Evolutionary conservation across 2,113 vertebrate species (phyloP).

Genomic region (Mesembrinibis cayennensis): DNA sequence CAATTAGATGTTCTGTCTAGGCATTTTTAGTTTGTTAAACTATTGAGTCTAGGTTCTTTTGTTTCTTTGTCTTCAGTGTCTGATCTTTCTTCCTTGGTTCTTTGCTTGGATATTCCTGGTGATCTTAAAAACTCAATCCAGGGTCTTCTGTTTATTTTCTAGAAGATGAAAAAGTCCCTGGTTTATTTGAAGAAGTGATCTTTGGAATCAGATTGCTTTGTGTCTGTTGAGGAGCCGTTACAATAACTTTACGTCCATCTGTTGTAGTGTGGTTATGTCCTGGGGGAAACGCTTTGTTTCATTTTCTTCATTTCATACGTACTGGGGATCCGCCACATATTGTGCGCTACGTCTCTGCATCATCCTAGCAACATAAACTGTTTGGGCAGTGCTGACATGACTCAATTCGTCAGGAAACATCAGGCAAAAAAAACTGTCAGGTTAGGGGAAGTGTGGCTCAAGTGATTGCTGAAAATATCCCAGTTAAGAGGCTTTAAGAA

Average conservation of each 20-base stretch:
- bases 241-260: neutral
- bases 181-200: neutral
- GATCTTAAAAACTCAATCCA: neutral
- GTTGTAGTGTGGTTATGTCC: neutral
- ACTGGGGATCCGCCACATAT: neutral
- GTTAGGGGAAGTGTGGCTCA: conserved; percentile 20
- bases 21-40: neutral
- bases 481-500: neutral
- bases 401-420: conserved; percentile 4
- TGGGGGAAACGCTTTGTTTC: neutral
- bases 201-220: neutral
- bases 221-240: neutral
- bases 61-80: neutral
- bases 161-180: neutral
- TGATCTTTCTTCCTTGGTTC: neutral
- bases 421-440: neutral
- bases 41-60: neutral
- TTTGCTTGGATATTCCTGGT: neutral
- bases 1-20: neutral
- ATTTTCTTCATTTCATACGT: neutral
- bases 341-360: neutral
- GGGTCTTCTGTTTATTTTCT: neutral
- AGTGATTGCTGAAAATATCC: conserved; percentile 46
- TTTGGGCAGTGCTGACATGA: neutral
- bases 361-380: neutral